Evolutionary conservation across 2,888 invertebrate species (phyloP), one percentile per base, ranked within the genome.

Genomic region (Prosapia bicincta): DNA sequence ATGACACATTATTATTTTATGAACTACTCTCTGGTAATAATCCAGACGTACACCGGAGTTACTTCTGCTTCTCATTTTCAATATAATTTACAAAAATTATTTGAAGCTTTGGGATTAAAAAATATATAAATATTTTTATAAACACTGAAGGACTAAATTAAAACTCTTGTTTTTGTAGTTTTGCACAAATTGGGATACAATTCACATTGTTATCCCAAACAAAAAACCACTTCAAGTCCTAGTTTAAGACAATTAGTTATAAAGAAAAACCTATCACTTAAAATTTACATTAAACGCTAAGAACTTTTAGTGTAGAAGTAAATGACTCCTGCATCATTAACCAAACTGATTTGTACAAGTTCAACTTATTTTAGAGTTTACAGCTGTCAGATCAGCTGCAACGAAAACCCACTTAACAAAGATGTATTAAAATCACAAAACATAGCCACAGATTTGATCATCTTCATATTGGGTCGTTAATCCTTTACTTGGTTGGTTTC

Each of bases 21-120:
- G 95, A 28, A 99, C 95, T 79, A 98, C 91, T 81, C 98, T 90
- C 84, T 98, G 97, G 84, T 98, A 98, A 84, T 97, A 97, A 86
- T 99, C 99, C 86, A 99, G 88, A 76, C 98, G 93, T 79, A 95
- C 95, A 26, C 96, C 95, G 3, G 95, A 96, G 87, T 96, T 95
- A 83, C 94, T 95, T 80, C 95, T 89, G 81, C 80, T 79, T 66
- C 80, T 78, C 79, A 79, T 79, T 43, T 38, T 70, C 0, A 32
- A 24, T 32, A 5, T 0, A 25, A 67, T 54, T 54, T 38, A 38
- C 9, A 7, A 9, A 30, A 30, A 30, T 30, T 30, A n/a, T 30
- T 9, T 30, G 30, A 30, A 30, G 30, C 9, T 5, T 30, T 7
- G 9, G 9, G 5, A 30, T 30, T 30, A 30, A 30, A 30, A 9